Base-by-base conservation (phyloP, 1,140 invertebrate genomes). In the Mycetomoellerius zeteki region DNA sequence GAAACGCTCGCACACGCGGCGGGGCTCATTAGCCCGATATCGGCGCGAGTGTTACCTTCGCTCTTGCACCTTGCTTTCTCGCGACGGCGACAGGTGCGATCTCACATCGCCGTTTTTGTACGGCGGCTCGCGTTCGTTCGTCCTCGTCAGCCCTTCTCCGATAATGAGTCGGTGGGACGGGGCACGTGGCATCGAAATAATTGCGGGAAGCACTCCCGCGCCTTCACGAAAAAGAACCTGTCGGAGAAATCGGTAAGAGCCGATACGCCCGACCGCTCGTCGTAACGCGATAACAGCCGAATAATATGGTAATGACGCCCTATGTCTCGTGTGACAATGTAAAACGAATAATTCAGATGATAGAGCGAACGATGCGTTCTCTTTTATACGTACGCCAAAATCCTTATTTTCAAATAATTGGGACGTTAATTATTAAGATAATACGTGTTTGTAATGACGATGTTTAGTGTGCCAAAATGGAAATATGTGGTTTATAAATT, bases 11-110 rank as follows among this genome's bases (percentile, higher is more conserved):
- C 19, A 54, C 52, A n/a, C 52, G 19, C 16, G 19, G 84, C 77
- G 47, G 14, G 1, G 87, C 85, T 89, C 93, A 93, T 94, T 94
- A 94, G 90, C 85, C 85, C 88, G 92, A 90, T 94, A 94, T 94
- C 93, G 89, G 78, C 80, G 88, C 91, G 88, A 90, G 89, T 86
- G 88, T 88, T 86, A 85, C 71, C 86, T 80, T 85, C 73, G 62
- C 72, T 80, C 73, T 88, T 89, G 91, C 92, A 93, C 92, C 92
- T 93, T 93, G 92, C 92, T 86, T 86, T 90, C 65, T 69, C 86
- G 91, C 86, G 91, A 91, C 92, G 87, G 33, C 64, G 92, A 93
- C 92, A 93, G 92, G 92, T 93, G 92, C 92, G 65, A 91, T 89
- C 88, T 76, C 72, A 65, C 88, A 88, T 50, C 80, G 85, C 75